Evolutionary conservation across 2,797 vertebrate genomes (phyloP).

Genomic region (Meda fulgida): DNA sequence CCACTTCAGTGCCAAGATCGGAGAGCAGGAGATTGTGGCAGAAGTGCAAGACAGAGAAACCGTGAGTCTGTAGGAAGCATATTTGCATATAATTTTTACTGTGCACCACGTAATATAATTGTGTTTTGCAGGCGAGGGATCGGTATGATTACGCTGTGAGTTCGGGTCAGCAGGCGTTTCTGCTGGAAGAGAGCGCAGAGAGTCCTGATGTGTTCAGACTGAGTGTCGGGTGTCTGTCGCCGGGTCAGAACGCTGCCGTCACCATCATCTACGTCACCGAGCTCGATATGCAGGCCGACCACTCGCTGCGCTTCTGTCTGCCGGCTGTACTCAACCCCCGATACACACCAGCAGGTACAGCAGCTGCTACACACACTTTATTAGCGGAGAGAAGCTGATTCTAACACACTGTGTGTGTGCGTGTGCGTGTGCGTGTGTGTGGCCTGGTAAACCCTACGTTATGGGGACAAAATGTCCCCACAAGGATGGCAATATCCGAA

Average conservation of each 20-base stretch:
- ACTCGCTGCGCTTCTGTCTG: constrained; percentile 80
- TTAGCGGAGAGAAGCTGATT: not conserved
- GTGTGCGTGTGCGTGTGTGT: not conserved
- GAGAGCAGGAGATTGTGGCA: constrained; percentile 78
- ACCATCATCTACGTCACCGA: constrained; percentile 82
- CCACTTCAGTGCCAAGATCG: constrained; percentile 82
- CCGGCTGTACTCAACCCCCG: constrained; percentile 84
- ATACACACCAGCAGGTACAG: constrained; percentile 76
- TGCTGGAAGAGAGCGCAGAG: constrained; percentile 78
- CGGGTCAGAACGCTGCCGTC: constrained; percentile 75
- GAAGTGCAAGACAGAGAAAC: constrained; percentile 80
- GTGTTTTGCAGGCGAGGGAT: not conserved
- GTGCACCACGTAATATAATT: not conserved
- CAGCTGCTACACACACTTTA: not conserved
- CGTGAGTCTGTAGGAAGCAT: constrained; percentile 64
- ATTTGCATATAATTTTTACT: constrained; percentile 2
- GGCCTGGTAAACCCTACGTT: too few species aligned
- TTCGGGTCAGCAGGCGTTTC: constrained; percentile 72
- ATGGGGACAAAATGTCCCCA: too few species aligned
- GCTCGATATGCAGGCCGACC: constrained; percentile 79
- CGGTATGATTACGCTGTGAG: not conserved
- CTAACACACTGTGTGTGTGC: not conserved
- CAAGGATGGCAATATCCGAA: too few species aligned
- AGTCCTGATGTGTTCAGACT: constrained; percentile 78
- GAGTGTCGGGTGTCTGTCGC: constrained; percentile 78